Conservation (phyloP, 2,888 invertebrate species). For the Antitype chi region DNA sequence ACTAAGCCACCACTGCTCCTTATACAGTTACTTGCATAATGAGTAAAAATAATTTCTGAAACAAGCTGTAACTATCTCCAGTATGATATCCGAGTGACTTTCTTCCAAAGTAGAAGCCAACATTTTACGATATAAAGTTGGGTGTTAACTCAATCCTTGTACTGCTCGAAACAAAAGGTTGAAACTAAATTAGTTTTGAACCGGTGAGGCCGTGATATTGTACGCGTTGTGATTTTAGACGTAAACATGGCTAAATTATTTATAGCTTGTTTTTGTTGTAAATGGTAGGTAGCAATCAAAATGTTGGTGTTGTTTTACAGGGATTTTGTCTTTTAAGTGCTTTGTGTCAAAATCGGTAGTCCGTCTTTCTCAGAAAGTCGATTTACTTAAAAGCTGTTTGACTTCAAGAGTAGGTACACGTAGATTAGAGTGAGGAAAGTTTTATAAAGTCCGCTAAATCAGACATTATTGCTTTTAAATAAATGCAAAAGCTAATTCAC, state of each 20-base stretch:
- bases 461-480: too few relatives aligned
- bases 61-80: background rate
- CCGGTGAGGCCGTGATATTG: background rate
- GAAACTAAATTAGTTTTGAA: slow-evolving; percentile 34
- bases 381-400: background rate
- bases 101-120: background rate
- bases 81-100: background rate
- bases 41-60: too few relatives aligned
- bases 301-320: background rate
- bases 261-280: background rate
- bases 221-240: slow-evolving; percentile 7
- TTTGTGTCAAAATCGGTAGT: background rate
- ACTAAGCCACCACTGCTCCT: too few relatives aligned
- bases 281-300: background rate
- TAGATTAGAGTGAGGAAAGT: too few relatives aligned
- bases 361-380: background rate
- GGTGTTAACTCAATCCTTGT: slow-evolving; percentile 21
- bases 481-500: too few relatives aligned
- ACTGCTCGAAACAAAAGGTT: slow-evolving; percentile 8
- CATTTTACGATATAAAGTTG: slow-evolving; percentile 12
- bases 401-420: background rate
- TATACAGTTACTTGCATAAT: too few relatives aligned
- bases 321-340: background rate
- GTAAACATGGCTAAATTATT: background rate
- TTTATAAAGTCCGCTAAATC: too few relatives aligned